Evolutionary conservation across 2,797 vertebrate species (phyloP).

Genomic region (Delichon dasypus): DNA sequence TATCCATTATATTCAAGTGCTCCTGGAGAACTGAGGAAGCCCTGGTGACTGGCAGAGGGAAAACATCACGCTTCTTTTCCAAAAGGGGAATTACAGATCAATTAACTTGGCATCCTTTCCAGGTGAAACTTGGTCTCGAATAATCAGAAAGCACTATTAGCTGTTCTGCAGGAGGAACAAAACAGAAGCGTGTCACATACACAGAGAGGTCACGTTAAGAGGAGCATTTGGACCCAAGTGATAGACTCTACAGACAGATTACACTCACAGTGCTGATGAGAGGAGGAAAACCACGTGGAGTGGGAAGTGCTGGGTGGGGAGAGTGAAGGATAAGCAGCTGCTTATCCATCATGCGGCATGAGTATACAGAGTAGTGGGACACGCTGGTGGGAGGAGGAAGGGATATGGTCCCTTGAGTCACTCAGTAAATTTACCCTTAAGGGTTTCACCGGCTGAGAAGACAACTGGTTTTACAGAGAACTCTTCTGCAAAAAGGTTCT

Average conservation of each 20-base stretch:
- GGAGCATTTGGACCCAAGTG: neutral
- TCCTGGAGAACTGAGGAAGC: constrained; percentile 48
- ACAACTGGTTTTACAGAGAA: neutral
- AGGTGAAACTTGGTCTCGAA: constrained; percentile 18
- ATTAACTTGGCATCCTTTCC: constrained; percentile 40
- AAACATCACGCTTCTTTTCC: neutral
- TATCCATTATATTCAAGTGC: constrained; percentile 61
- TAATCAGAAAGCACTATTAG: neutral
- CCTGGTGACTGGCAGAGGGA: constrained; percentile 37
- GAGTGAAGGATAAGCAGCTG: constrained; percentile 14
- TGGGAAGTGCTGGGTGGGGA: constrained; percentile 16
- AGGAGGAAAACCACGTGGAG: constrained; percentile 27
- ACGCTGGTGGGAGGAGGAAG: neutral
- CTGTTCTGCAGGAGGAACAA: neutral
- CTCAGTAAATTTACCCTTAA: neutral
- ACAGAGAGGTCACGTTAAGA: neutral
- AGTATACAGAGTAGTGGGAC: neutral
- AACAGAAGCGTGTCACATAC: neutral
- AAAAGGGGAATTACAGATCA: constrained; percentile 44
- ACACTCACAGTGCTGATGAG: neutral
- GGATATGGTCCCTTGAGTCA: neutral
- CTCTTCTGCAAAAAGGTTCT: neutral
- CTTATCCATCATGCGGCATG: constrained; percentile 24
- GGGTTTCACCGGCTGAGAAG: neutral
- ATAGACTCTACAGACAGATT: neutral